Evolutionary conservation across 1,140 invertebrate species (phyloP), one percentile per base, ranked within the genome.

Genomic region (Arion vulgaris): DNA sequence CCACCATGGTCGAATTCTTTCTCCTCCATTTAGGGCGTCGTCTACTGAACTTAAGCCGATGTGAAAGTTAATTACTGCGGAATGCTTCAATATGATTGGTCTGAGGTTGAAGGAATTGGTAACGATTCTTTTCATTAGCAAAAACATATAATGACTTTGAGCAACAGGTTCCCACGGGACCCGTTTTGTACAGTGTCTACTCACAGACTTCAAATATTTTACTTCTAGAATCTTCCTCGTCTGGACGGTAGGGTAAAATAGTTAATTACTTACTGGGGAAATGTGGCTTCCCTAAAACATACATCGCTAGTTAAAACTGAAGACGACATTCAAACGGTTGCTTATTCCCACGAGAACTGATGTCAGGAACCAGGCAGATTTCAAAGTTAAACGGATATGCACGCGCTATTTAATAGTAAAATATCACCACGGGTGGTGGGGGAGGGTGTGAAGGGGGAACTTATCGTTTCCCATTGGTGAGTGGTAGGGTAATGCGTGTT

Each of bases 391-490:
- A 76, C 74, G 74, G 45, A 76, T 76, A 45, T 76, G n/a, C 74
- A 76, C 74, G 74, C 74, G 51, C 74, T 76, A 76, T 76, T 76
- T 76, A 76, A 76, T 76, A 76, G 74, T 76, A 76, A 76, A 76
- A 76, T 76, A 32, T 49, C 49, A 53, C 39, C 45, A 26, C 39
- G 19, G 74, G 74, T n/a, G n/a, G n/a, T n/a, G n/a, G n/a, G n/a
- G n/a, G n/a, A n/a, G n/a, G n/a, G n/a, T n/a, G n/a, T n/a, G n/a
- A n/a, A n/a, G n/a, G 74, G 39, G 41, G 72, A 28, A 76, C 2
- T 0, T 7, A 11, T 1, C 74, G 45, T 7, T 41, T 49, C 41
- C 74, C 19, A 76, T 76, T 76, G 74, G 74, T 76, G 45, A 49
- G 32, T 28, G n/a, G 39, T 49, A 19, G 71, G 49, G n/a, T n/a